Evolutionary conservation across 1,140 invertebrate genomes (phyloP).

Genomic region (Drosophila arawakana): DNA sequence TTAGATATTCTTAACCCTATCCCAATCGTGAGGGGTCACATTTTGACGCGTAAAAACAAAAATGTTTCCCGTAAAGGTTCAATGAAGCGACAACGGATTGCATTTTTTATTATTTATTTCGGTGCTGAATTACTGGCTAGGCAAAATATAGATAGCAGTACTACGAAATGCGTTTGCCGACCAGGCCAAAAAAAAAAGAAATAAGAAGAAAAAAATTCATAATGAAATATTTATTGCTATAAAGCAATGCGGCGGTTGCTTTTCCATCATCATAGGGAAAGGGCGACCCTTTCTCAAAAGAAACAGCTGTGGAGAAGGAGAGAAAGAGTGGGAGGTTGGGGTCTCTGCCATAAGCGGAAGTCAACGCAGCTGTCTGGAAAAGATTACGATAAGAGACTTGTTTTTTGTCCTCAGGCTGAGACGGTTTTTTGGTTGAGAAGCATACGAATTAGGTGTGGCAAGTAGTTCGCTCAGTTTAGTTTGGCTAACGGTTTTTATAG

Average conservation of each 20-base stretch:
- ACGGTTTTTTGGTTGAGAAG: constrained; percentile 1
- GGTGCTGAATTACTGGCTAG: constrained; percentile 54
- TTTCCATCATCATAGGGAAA: constrained; percentile 59
- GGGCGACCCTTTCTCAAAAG: constrained; percentile 37
- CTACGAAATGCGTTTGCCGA: constrained; percentile 60
- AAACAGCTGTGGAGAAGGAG: not conserved
- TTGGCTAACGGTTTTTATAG: constrained; percentile 61
- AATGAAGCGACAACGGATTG: constrained; percentile 77
- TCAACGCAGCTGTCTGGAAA: constrained; percentile 76
- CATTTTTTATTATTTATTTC: constrained; percentile 83
- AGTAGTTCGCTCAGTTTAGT: constrained; percentile 57
- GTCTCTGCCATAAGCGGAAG: constrained; percentile 64
- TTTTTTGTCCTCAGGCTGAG: constrained; percentile 44
- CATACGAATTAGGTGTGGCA: constrained; percentile 23
- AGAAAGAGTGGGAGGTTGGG: not conserved
- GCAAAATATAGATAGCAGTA: constrained; percentile 67
- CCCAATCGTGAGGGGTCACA: constrained; percentile 67
- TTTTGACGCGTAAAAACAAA: constrained; percentile 76
- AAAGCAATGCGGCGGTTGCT: constrained; percentile 74
- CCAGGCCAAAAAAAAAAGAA: constrained; percentile 17
- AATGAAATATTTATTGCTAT: constrained; percentile 82
- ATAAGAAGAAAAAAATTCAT: constrained; percentile 61
- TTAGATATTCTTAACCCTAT: constrained; percentile 71
- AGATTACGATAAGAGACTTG: constrained; percentile 77
- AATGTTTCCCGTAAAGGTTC: constrained; percentile 52